Evolutionary conservation across 92 coral and sea anemone genomes (phyloP), one percentile per base, ranked within the genome.

Genomic region (Phenganax subtilis): DNA sequence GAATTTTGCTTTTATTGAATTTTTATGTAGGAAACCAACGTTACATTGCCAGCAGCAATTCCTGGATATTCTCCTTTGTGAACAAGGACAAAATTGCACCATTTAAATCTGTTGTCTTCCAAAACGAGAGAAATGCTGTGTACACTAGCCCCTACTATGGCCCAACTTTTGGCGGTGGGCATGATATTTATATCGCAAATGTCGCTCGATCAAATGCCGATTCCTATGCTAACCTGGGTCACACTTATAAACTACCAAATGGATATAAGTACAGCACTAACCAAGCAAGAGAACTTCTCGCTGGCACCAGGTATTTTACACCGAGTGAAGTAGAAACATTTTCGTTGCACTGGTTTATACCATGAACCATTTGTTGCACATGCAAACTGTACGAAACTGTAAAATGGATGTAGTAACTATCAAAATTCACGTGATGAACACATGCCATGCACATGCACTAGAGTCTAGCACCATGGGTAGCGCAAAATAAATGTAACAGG

Each of bases 51-150:
- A 64, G 70, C 30, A 8, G 12, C 9, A 6, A 7, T 10, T 30
- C 77, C 9, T 72, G 30, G 20, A 14, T 72, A 29, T 72, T 71
- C 37, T 71, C 67, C 67, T 61, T 61, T 28, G 67, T 61, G 28
- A 61, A 61, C 27, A 61, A 61, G 15, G 67, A 61, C 67, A 61
- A 61, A 0, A 8, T 61, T 6, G 7, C 11, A 6, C 67, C 67
- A 17, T 61, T 61, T 28, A 61, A 61, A 61, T 61, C 67, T 61
- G 25, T 28, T 61, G 25, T 61, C 28, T 61, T 0, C 70, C 27
- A 44, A 25, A 0, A 62, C 20, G 20, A 17, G 0, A 0, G 7
- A 28, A 25, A 64, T n/a, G 70, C 70, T n/a, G 11, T 64, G 30
- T 64, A 64, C 17, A 72, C 57, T 55, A 14, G 31, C 56, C 27